Percentiles rank a stretch among this genome's conserved stretches.
phyloP scores from a whole-genome alignment of 2,888 invertebrate species.

The Hypena proboscidalis region DNA sequence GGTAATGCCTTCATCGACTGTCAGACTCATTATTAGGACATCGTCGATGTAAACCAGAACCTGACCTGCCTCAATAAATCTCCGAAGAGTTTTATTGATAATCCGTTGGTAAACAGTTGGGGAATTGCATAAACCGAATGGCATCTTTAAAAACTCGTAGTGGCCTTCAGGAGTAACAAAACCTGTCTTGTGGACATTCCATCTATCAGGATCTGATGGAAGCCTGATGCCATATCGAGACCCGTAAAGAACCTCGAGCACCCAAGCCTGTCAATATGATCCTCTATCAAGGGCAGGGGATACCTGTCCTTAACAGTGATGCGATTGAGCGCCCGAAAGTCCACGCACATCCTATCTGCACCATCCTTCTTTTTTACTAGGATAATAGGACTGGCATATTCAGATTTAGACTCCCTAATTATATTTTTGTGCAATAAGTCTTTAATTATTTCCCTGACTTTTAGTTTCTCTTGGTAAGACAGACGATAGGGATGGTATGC shows the following conservation, averaged over 20 bases:
- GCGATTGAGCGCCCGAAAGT: neutral
- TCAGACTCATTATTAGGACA: neutral
- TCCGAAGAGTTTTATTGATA: neutral
- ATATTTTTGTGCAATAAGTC: neutral
- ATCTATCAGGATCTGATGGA: neutral
- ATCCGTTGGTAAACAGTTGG: constrained; percentile 5
- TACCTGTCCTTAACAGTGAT: too few species aligned
- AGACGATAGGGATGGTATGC: neutral
- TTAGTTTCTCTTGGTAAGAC: neutral
- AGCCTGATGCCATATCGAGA: too few species aligned
- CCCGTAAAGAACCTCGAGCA: too few species aligned
- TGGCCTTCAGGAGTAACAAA: too few species aligned
- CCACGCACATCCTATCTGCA: neutral
- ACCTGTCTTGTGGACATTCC: neutral
- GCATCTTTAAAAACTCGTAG: constrained; percentile 6
- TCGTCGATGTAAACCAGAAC: constrained; percentile 7
- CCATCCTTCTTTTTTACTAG: neutral
- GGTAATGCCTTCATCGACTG: neutral
- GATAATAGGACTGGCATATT: neutral
- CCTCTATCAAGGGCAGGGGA: too few species aligned
- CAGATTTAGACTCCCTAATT: neutral
- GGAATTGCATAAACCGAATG: constrained; percentile 3
- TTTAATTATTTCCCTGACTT: neutral
- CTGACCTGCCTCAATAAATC: neutral
- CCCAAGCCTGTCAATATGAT: too few species aligned